Evolutionary conservation across 2,113 vertebrate species (phyloP).

Genomic region (Marmota monax): DNA sequence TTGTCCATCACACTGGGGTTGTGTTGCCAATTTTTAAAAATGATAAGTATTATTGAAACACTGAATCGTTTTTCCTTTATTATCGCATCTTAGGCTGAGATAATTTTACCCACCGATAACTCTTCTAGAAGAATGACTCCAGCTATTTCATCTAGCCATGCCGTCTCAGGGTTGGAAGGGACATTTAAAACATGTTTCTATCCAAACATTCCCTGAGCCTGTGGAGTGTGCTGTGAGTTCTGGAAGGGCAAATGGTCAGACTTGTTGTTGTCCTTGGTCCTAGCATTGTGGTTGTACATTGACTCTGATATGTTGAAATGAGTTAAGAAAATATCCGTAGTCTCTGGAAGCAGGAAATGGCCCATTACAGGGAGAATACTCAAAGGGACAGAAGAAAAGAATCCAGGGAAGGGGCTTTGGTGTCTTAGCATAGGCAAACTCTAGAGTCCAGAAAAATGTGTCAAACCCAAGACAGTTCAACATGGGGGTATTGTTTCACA

Average conservation of each 20-base stretch:
- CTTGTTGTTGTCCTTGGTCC: conserved; percentile 38
- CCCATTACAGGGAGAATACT: background rate
- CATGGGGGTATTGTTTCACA: background rate
- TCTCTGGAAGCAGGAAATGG: background rate
- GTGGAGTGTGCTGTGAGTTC: background rate
- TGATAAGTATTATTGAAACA: conserved; percentile 55
- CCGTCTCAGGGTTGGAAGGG: background rate
- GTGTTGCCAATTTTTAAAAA: conserved; percentile 66
- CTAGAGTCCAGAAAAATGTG: background rate
- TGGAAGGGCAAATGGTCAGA: conserved; percentile 10
- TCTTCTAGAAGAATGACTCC: conserved; percentile 26
- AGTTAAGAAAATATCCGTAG: conserved; percentile 13
- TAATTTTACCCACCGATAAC: background rate
- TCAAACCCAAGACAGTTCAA: background rate
- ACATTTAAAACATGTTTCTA: background rate
- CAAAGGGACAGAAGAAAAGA: background rate
- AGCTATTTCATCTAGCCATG: background rate
- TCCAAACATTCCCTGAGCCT: conserved; percentile 18
- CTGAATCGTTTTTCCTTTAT: conserved; percentile 38
- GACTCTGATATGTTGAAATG: background rate
- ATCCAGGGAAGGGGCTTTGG: background rate
- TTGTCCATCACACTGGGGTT: background rate
- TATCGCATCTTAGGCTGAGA: background rate
- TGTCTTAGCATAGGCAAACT: background rate
- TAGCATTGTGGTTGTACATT: background rate